Evolutionary conservation across 53 echinoderm and acorn worm genomes (phyloP).

Genomic region (Holothuria leucospilota): DNA sequence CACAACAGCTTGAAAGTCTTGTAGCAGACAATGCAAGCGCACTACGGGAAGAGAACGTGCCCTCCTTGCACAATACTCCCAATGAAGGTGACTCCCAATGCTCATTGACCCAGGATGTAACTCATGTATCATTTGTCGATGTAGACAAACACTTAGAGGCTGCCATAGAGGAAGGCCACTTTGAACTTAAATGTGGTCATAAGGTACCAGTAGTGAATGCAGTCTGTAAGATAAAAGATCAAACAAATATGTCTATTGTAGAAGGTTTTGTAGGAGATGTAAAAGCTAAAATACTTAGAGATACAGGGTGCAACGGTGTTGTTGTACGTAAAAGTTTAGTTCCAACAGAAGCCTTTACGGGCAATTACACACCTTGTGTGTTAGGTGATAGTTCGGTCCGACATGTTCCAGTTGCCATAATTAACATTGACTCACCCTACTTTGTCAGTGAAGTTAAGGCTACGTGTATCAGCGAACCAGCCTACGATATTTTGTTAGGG

Average conservation of each 20-base stretch:
- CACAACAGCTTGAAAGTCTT: neutral
- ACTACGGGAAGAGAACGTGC: no score
- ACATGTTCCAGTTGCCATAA: no score
- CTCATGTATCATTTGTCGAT: neutral
- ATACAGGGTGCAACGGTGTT: constrained; percentile 57
- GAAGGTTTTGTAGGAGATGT: constrained; percentile 36
- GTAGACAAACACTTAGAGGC: neutral
- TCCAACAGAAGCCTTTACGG: constrained; percentile 22
- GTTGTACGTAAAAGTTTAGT: constrained; percentile 27
- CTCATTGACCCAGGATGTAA: neutral
- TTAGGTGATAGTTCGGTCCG: no score
- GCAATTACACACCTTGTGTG: no score
- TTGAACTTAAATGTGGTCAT: constrained; percentile 42
- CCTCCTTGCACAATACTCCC: no score
- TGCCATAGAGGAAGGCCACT: constrained; percentile 21
- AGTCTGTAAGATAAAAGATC: constrained; percentile 4
- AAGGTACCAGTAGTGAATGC: constrained; percentile 45
- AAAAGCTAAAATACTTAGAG: constrained; percentile 33
- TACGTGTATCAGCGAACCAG: constrained; percentile 36
- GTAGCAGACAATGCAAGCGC: neutral
- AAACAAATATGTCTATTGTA: constrained; percentile 39
- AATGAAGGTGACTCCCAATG: no score
- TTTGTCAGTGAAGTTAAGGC: constrained; percentile 21
- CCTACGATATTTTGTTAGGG: constrained; percentile 49
- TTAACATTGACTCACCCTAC: no score